These are phyloP conservation scores for Protodeltote pygarga DNA, from an alignment of 2,888 invertebrate species.

Conservation along the genomic window DNA sequence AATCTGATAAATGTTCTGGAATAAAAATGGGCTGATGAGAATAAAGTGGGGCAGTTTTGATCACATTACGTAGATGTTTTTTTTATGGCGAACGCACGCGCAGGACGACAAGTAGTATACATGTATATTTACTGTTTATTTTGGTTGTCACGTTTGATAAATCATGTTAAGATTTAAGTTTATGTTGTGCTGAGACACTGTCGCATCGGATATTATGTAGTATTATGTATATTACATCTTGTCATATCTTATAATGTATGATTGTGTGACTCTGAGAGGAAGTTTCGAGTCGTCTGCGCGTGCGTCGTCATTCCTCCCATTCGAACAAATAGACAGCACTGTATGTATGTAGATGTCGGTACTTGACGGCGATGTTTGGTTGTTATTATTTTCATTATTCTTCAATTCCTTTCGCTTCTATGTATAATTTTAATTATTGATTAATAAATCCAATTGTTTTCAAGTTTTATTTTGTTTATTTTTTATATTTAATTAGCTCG, in stretches of 20 bases:
- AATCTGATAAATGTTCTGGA: conserved; percentile 32
- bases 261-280: background rate
- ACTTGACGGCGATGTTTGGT: conserved; percentile 33
- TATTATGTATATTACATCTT: background rate
- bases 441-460: conserved; percentile 75
- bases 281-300: conserved; percentile 9
- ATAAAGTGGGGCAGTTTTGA: conserved; percentile 60
- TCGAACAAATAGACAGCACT: conserved; percentile 44
- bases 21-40: conserved; percentile 48
- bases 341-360: conserved; percentile 35
- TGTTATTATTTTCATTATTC: conserved; percentile 55
- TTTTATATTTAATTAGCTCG: conserved; percentile 8
- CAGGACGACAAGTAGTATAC: conserved; percentile 5
- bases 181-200: background rate
- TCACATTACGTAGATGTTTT: conserved; percentile 48
- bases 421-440: conserved; percentile 63
- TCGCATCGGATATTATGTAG: background rate
- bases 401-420: conserved; percentile 57
- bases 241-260: background rate
- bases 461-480: conserved; percentile 59
- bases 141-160: background rate
- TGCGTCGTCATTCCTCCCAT: conserved; percentile 9
- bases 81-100: conserved; percentile 11
- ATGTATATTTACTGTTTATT: conserved; percentile 5
- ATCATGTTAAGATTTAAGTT: background rate